Base-by-base conservation (phyloP, 2,113 vertebrate species). In the Thryonomys swinderianus region DNA sequence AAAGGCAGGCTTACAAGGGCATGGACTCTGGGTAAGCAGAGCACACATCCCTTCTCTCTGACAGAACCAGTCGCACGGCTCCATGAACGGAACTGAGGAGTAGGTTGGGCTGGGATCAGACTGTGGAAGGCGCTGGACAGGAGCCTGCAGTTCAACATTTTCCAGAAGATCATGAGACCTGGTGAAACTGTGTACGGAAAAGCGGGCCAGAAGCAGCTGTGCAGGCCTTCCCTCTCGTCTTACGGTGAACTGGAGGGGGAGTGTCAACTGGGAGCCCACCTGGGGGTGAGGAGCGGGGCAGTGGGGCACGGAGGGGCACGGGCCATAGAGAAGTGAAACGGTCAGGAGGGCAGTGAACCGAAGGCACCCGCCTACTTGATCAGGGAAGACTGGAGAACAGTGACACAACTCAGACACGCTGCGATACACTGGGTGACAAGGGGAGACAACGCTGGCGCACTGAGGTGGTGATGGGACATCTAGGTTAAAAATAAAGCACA, bases 231-330 rank as follows among this genome's bases (percentile, higher is more conserved):
- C 21, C 2, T 80, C 42, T 12, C 11, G n/a, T 69, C 32, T 57
- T n/a, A 14, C 13, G 40, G 53, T 23, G 45, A 89, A 82, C 32
- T 25, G 2, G 59, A 82, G 8, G 25, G 27, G 25, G 32, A 34
- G 8, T 11, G 34, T 37, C 32, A 64, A 6, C 48, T 30, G 4
- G 80, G 45, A 82, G 59, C 59, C 80, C 51, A 5, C 0, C 0
- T 16, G 53, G 55, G 2, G 61, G 64, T 57, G 57, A 45, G 42
- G 0, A 21, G 32, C 45, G n/a, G 34, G 20, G 20, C 42, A 18
- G 9, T 1, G 8, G 34, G 18, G 45, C 37, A 42, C 6, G 45
- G 42, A 80, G 61, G 53, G 27, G 13, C 32, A 5, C 7, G 9
- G 17, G 18, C 2, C 27, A 66, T n/a, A 73, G 80, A 12, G 17